phyloP scores from a whole-genome alignment of 2,113 vertebrate genomes.

The Varanus komodoensis region DNA sequence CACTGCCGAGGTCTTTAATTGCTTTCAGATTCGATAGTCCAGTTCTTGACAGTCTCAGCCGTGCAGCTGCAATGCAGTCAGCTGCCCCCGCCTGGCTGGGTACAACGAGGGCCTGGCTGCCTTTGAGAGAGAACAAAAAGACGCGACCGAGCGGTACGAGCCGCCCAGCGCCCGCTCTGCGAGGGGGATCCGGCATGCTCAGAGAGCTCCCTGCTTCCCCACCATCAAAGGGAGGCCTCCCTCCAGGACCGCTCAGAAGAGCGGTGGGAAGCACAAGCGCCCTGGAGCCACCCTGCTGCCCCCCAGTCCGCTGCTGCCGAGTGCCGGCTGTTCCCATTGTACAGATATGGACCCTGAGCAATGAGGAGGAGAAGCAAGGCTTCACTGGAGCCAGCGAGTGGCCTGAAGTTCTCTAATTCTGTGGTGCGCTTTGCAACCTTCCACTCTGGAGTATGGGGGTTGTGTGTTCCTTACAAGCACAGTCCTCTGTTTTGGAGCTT shows the following conservation, averaged over 20 bases:
- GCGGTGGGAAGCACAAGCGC: fast-evolving
- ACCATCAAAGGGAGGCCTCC: neutral
- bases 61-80: slow-evolving; percentile 7
- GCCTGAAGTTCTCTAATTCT: neutral
- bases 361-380: too few relatives aligned
- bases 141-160: neutral
- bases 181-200: neutral
- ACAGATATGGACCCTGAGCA: neutral
- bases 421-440: neutral
- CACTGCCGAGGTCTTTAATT: slow-evolving; percentile 83
- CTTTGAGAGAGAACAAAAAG: neutral
- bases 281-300: too few relatives aligned
- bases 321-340: neutral
- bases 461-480: too few relatives aligned
- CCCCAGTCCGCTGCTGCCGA: neutral
- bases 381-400: too few relatives aligned
- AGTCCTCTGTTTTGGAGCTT: too few relatives aligned
- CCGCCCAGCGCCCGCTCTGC: neutral
- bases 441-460: neutral
- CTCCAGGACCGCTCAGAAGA: fast-evolving
- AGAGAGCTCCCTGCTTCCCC: neutral
- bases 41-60: slow-evolving; percentile 65
- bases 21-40: slow-evolving; percentile 80
- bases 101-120: neutral
- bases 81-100: neutral